Conservation (phyloP, 2,113 vertebrate species). For the Lamprologus lemairii region DNA sequence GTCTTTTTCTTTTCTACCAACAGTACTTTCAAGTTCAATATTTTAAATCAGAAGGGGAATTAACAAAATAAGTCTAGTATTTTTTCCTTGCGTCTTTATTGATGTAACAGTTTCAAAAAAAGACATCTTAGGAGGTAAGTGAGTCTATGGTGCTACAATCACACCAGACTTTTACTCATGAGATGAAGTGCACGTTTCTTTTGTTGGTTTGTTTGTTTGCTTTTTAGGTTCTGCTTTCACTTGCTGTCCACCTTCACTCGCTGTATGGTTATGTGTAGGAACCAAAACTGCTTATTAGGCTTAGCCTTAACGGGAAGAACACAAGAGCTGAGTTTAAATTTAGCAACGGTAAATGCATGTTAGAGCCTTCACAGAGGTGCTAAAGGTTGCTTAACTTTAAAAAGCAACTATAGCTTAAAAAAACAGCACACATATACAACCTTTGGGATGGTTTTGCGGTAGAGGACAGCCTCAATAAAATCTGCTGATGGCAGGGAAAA, state of each 20-base stretch:
- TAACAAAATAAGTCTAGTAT: not conserved
- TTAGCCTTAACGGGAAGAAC: not conserved
- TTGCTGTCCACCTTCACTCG: not conserved
- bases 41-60: not conserved
- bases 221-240: not conserved
- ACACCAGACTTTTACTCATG: not conserved
- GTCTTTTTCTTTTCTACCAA: not conserved
- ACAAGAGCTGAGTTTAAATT: not conserved
- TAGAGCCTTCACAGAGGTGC: not conserved
- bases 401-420: not conserved
- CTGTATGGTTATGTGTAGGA: not conserved
- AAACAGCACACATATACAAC: not conserved
- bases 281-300: not conserved
- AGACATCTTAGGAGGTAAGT: not conserved
- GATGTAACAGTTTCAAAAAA: not conserved
- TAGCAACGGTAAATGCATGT: not conserved
- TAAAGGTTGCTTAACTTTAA: not conserved
- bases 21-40: not conserved
- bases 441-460: not conserved
- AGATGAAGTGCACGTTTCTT: not conserved
- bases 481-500: not conserved
- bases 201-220: not conserved
- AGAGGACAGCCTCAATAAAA: not conserved
- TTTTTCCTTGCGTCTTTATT: not conserved
- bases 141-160: not conserved